These are phyloP conservation scores for Haemorhous mexicanus DNA, from an alignment of 2,113 vertebrate genomes.

Conservation along the genomic window DNA sequence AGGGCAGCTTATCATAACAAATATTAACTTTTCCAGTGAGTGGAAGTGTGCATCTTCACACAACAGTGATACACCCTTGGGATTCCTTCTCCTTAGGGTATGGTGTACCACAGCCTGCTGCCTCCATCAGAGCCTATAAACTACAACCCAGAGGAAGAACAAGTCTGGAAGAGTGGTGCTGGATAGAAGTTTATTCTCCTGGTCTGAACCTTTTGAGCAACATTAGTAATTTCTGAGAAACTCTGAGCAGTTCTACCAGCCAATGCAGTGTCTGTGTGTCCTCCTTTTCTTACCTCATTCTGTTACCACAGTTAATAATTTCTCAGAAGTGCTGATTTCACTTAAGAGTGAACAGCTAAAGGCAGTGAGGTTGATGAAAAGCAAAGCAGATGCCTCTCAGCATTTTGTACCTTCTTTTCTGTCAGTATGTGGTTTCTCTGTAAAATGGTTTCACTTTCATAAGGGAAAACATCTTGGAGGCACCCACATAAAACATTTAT, in stretches of 20 bases:
- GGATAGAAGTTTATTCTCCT: background rate
- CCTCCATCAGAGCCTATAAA: background rate
- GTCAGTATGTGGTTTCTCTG: background rate
- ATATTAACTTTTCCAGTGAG: background rate
- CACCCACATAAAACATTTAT: background rate
- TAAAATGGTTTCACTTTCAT: background rate
- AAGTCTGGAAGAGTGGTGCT: background rate
- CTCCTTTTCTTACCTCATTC: background rate
- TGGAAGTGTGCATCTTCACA: background rate
- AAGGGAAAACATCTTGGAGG: background rate
- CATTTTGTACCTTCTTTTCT: background rate
- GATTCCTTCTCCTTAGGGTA: background rate
- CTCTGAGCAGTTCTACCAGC: background rate
- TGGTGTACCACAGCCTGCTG: background rate
- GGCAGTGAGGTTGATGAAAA: background rate
- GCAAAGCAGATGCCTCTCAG: background rate
- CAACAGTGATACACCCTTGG: fast-evolving
- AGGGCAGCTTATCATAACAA: background rate
- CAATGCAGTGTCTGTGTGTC: background rate
- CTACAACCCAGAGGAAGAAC: background rate
- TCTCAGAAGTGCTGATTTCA: background rate
- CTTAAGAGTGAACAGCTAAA: background rate
- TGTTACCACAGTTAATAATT: background rate
- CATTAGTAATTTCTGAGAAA: background rate
- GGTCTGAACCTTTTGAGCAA: background rate